Percentiles rank a stretch among this genome's conserved stretches.
Evolutionary conservation across 35 echinoderm and acorn worm genomes (phyloP).

Genomic region (Holothuria glaberrima): DNA sequence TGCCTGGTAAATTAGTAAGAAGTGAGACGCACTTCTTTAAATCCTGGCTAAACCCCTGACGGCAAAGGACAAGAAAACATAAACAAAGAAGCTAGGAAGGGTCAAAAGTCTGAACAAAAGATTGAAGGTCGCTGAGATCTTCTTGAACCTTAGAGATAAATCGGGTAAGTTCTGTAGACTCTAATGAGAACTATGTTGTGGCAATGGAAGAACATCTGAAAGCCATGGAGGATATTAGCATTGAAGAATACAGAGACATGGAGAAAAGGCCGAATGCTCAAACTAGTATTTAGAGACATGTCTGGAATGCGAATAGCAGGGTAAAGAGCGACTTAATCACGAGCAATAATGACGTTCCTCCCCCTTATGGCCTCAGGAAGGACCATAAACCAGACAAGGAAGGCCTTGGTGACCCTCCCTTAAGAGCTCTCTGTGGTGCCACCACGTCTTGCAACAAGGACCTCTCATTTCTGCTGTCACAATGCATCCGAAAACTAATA

Average conservation of each 20-base stretch:
- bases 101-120: neutral
- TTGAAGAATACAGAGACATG: conserved; percentile 22
- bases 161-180: conserved; percentile 4
- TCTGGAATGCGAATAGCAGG: neutral
- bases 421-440: conserved; percentile 28
- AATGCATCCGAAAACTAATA: conserved; percentile 14
- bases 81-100: neutral
- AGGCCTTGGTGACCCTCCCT: neutral
- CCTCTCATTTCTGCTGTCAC: conserved; percentile 7
- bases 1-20: too few species aligned
- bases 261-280: conserved; percentile 15
- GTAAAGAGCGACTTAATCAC: neutral
- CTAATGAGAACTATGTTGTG: neutral
- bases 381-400: conserved; percentile 9
- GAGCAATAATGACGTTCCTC: conserved; percentile 30
- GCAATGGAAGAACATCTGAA: conserved; percentile 27
- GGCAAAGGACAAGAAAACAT: conserved; percentile 18
- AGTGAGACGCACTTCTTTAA: too few species aligned
- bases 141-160: neutral
- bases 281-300: neutral
- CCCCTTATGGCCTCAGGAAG: conserved; percentile 11
- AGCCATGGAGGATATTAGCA: conserved; percentile 19
- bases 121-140: neutral
- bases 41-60: too few species aligned
- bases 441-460: conserved; percentile 19